Evolutionary conservation across 2,113 vertebrate species (phyloP), one percentile per base, ranked within the genome.

Genomic region (Pyrgilauda ruficollis): DNA sequence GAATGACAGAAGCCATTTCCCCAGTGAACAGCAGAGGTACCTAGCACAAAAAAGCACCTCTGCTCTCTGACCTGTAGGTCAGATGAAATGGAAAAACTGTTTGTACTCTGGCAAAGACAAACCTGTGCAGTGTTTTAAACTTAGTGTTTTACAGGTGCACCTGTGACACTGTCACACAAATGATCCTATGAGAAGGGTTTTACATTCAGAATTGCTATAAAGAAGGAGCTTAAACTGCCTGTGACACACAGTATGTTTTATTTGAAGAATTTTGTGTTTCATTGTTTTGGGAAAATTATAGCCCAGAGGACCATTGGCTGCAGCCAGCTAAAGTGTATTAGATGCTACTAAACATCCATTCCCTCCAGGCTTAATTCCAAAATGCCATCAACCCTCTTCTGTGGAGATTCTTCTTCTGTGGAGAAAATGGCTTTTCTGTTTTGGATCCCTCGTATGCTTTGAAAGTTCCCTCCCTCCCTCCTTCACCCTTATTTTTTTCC

Each of bases 401-500:
- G 10, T 0, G 0, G 13, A 7, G 7, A 21, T 55, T 78, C 35
- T 33, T 75, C 17, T 59, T 89, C 27, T 17, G 10, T 27, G 18
- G 10, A 84, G 21, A 84, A 84, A 90, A 80, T 4, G 2, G 1
- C 8, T 50, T 33, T 84, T 74, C 13, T 66, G 37, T 66, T 85
- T 64, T 53, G 43, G 74, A 64, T 68, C 13, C 17, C 26, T 19
- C 0, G 0, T 55, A 59, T 26, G 15, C 18, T 87, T 64, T 11
- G 41, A 66, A 70, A 66, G 63, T 44, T 37, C 3, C 5, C 5
- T 6, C 3, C 2, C 7, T 37, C 8, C 26, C 14, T 72, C 28
- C 11, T 22, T 19, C 23, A 10, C 14, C 6, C 2, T 22, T 30
- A 6, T 28, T 23, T 52, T 39, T 61, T 8, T 1, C 2, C 1